These are phyloP conservation scores for Linyphia triangularis DNA, from an alignment of 2,888 invertebrate genomes.

Conservation along the genomic window DNA sequence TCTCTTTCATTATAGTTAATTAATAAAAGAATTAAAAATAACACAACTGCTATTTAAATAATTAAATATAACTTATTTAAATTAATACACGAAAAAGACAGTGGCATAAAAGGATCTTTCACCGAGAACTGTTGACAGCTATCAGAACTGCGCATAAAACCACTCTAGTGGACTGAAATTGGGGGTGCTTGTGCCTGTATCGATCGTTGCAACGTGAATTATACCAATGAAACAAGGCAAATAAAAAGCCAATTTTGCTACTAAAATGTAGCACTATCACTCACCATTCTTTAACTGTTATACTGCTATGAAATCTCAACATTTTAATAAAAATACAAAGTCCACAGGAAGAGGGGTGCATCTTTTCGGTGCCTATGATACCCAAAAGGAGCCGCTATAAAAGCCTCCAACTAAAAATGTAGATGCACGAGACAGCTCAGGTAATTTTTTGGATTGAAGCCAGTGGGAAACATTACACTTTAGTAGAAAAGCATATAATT, in stretches of 20 bases:
- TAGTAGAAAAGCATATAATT: conserved; percentile 19
- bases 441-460: conserved; percentile 72
- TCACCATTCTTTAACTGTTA: conserved; percentile 56
- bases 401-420: conserved; percentile 27
- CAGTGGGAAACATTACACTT: conserved; percentile 54
- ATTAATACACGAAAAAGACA: neutral
- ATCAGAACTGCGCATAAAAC: conserved; percentile 58
- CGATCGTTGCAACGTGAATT: conserved; percentile 35
- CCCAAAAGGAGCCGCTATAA: neutral
- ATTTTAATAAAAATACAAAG: conserved; percentile 64
- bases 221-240: neutral
- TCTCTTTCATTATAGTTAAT: conserved; percentile 50
- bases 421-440: conserved; percentile 56
- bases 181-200: conserved; percentile 19
- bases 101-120: conserved; percentile 14
- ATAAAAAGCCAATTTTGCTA: neutral
- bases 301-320: conserved; percentile 47
- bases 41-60: neutral
- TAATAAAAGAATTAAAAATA: conserved; percentile 4
- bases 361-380: neutral
- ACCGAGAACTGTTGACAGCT: conserved; percentile 16
- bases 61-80: conserved; percentile 4
- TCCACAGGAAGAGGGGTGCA: conserved; percentile 57
- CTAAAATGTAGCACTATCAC: neutral
- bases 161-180: conserved; percentile 46